Evolutionary conservation across 2,797 vertebrate species (phyloP).

Genomic region (Taenioides sp.): DNA sequence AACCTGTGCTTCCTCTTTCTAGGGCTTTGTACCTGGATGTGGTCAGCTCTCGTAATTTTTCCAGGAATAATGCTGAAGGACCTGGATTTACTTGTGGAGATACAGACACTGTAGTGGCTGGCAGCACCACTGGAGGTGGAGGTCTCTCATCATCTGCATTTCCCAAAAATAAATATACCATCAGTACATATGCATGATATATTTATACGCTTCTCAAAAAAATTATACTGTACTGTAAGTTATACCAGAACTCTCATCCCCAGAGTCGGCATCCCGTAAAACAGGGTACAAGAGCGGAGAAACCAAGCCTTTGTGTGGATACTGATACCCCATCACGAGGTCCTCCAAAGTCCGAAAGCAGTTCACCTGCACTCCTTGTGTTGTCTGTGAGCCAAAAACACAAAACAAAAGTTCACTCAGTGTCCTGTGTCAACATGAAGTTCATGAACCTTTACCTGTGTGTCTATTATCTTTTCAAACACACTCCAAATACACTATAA

Average conservation of each 20-base stretch:
- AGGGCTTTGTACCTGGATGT: conserved; percentile 63
- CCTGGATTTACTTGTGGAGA: conserved; percentile 45
- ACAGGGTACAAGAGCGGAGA: conserved; percentile 79
- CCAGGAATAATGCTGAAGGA: conserved; percentile 66
- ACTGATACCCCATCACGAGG: conserved; percentile 80
- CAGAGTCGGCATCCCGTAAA: conserved; percentile 68
- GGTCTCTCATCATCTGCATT: conserved; percentile 79
- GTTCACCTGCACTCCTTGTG: conserved; percentile 82
- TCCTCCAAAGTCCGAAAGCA: conserved; percentile 82
- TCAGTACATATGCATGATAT: not conserved
- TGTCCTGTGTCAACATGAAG: conserved; percentile 1
- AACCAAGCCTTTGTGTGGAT: conserved; percentile 82
- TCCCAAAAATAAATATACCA: conserved; percentile 12
- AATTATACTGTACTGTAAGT: not conserved
- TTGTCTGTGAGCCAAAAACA: conserved; percentile 65
- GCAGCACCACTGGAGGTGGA: conserved; percentile 26
- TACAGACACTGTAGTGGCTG: conserved; percentile 42
- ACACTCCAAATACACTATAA: conserved; percentile 22
- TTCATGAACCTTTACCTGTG: conserved; percentile 3
- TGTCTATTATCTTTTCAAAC: conserved; percentile 20
- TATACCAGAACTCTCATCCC: conserved; percentile 82
- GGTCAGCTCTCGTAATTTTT: conserved; percentile 76
- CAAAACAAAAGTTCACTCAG: not conserved
- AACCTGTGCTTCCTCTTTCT: not conserved
- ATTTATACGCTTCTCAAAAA: not conserved